These are phyloP conservation scores for Prosopocoilus inquinatus DNA, from an alignment of 2,888 invertebrate genomes.

Conservation along the genomic window DNA sequence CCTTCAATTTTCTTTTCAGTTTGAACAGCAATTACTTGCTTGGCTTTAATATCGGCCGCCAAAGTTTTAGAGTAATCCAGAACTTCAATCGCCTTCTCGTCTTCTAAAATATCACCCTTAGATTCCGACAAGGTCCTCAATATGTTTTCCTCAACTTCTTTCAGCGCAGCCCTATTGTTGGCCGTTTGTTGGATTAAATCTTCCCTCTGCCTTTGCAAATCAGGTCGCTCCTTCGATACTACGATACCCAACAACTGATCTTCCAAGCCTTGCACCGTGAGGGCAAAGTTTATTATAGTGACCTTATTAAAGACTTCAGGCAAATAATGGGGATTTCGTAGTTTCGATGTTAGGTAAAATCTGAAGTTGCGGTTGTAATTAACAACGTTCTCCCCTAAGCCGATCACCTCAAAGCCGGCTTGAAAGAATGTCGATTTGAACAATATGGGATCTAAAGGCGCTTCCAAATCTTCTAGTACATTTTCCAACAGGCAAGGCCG, in stretches of 20 bases:
- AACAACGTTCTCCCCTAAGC: conserved; percentile 74
- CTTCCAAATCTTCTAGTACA: conserved; percentile 74
- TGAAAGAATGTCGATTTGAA: conserved; percentile 72
- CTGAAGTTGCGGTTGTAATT: conserved; percentile 74
- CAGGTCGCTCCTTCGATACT: conserved; percentile 81
- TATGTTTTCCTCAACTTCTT: conserved; percentile 87
- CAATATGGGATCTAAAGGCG: conserved; percentile 74
- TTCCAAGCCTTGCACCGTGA: conserved; percentile 78
- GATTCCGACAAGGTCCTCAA: conserved; percentile 77
- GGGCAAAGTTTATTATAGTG: conserved; percentile 78
- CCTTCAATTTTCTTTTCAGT: conserved; percentile 77
- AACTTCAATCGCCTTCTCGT: conserved; percentile 84
- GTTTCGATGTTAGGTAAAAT: conserved; percentile 78
- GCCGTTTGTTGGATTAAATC: conserved; percentile 76
- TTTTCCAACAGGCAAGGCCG: conserved; percentile 77
- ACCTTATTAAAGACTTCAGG: conserved; percentile 84
- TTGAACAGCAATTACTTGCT: conserved; percentile 74
- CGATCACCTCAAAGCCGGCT: conserved; percentile 71
- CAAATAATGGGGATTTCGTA: conserved; percentile 81
- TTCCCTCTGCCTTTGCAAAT: conserved; percentile 78
- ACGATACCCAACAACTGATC: conserved; percentile 83
- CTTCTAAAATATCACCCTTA: conserved; percentile 87
- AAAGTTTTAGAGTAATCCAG: conserved; percentile 82
- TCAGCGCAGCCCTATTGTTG: conserved; percentile 74
- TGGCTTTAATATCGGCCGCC: conserved; percentile 78